Evolutionary conservation across 2,888 invertebrate genomes (phyloP), one percentile per base, ranked within the genome.

Genomic region (Andrena praecox): DNA sequence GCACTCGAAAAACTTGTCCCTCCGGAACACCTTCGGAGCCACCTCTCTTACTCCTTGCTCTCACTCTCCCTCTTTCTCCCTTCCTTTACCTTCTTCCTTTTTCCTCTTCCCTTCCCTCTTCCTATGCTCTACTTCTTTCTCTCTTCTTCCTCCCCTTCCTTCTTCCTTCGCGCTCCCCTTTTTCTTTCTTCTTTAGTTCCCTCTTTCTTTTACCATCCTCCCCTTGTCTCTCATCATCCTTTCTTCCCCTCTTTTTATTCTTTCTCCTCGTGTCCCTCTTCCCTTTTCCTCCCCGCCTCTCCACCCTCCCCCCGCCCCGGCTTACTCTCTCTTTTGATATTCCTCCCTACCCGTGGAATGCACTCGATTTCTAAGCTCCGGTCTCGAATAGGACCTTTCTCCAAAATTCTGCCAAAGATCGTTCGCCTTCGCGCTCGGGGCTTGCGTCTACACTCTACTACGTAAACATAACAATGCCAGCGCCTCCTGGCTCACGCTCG

Each of bases 1-100:
- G 80, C 80, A 80, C 80, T 80, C 80, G 54, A 80, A 80, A 80
- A 80, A 80, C 80, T 80, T 80, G 80, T 80, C 80, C 80, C 80
- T 80, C 72, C 60, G 72, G 80, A 72, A 80, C 80, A 80, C 80
- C 80, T 80, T 80, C 80, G 80, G 66, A 80, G 42, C 80, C 80
- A 80, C 80, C 72, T 80, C 80, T 80, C 80, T 80, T 80, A 60
- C 52, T 75, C 67, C 67, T 66, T 73, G 35, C 66, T 50, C 62
- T 70, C 60, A 27, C 56, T 42, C 67, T 6, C 54, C 6, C 59
- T 81, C 70, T 42, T 35, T 48, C 64, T 63, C 42, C 60, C 20
- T 29, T 50, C 62, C 10, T 31, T 48, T 52, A 20, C 24, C 69
- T 35, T 31, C 67, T 69, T 27, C 62, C 48, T 68, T 35, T 35